Base-by-base conservation (phyloP, 2,888 invertebrate species). In the Microplitis deprimator region DNA sequence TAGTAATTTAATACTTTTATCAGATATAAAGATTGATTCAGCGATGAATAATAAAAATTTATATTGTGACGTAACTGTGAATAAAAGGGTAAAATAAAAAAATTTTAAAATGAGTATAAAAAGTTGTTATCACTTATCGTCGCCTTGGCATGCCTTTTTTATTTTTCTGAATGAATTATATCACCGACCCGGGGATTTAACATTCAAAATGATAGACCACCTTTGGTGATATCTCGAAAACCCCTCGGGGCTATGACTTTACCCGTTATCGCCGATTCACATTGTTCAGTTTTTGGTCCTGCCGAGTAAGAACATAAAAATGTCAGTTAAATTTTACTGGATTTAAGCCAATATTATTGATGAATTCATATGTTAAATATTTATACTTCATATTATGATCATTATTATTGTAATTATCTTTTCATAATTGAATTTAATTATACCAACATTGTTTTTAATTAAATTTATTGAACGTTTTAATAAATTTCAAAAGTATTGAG, bases 101-200 rank as follows among this genome's bases (percentile, higher is more conserved):
- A 68, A 38, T 60, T 29, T n/a, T 0, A 75, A 40, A 61, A 40
- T 67, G 38, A 68, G 41, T 64, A 69, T 13, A 68, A 40, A 41
- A 39, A 17, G 61, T 38, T 76, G 68, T 76, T 76, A 76, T 76
- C 76, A 76, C 76, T 76, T 76, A 76, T 76, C 76, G 68, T 72
- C 68, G 61, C 60, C 41, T 62, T 60, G 59, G 16, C 40, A 71
- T 71, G 38, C 16, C 60, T 72, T 68, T 72, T 76, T 17, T 13
- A 39, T 6, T 68, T 59, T 68, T 41, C 6, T 20, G 61, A 76
- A 62, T 76, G 72, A 76, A 76, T 76, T 72, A 76, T 76, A 68
- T 72, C 75, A 16, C 39, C 67, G n/a, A 59, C 29, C n/a, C 68
- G 40, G n/a, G 67, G 76, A 72, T 76, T 71, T 69, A 70, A 72